Base-by-base conservation (phyloP, 1,140 invertebrate species). In the Neodiprion fabricii region DNA sequence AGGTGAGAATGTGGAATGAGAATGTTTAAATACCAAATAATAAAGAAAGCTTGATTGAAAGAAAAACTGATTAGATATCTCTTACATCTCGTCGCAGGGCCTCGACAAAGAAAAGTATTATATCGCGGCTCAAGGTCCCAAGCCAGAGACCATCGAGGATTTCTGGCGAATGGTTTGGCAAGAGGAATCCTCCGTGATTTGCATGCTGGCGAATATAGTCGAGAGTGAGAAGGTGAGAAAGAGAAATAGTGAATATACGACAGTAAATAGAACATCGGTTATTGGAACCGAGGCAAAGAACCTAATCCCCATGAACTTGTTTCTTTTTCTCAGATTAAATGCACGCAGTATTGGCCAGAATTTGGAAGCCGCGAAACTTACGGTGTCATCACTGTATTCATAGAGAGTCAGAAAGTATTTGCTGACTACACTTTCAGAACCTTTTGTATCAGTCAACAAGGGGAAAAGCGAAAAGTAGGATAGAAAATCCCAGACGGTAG, bases 111-210 rank as follows among this genome's bases (percentile, higher is more conserved):
- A 96, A 79, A 97, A 97, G 85, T 95, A 95, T 3, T 98, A 98
- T 83, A 96, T 98, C 67, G 97, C 97, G 8, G 98, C 97, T 48
- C 93, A 97, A 91, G 97, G 98, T 40, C 98, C 98, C 21, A 89
- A 99, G 48, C 96, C 96, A 76, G 96, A 97, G 82, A 99, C 98
- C 0, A 95, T 98, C 76, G 92, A 92, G 1, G 98, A 99, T 86
- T 99, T 99, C 85, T 99, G 98, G 98, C 89, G 97, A 73, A 99
- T 99, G 98, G 94, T 97, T 77, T 99, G 97, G 97, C 97, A 99
- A 86, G 92, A 98, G 77, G 92, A 95, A 71, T 94, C 94, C 7
- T 91, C 92, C 0, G 96, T 97, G 0, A 97, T 99, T 79, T 97
- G 99, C 1, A 98, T 98, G 96, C 95, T 98, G 92, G 96, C 97